phyloP scores from a whole-genome alignment of 2,888 invertebrate genomes.

The Thelaira solivaga region DNA sequence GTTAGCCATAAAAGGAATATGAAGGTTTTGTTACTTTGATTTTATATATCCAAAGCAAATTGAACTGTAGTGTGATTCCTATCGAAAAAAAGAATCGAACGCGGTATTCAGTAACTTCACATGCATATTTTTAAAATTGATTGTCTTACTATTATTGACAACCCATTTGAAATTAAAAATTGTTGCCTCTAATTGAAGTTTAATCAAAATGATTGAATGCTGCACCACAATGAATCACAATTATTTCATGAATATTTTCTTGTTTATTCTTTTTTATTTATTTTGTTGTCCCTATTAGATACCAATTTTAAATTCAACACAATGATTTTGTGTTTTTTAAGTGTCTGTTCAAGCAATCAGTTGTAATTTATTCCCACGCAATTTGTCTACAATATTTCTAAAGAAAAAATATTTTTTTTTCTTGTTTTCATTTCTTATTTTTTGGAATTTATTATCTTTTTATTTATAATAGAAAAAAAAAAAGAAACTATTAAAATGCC shows the following conservation, averaged over 20 bases:
- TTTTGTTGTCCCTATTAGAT: not conserved
- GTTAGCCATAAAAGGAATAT: no score
- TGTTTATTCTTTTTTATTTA: not conserved
- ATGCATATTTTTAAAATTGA: no score
- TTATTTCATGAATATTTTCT: not conserved
- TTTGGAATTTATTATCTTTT: not conserved
- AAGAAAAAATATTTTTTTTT: not conserved
- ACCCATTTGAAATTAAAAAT: not conserved
- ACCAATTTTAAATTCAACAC: no score
- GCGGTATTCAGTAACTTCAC: no score
- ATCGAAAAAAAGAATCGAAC: no score
- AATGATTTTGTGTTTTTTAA: conserved; percentile 25
- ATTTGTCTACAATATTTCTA: conserved; percentile 14
- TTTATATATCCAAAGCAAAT: no score
- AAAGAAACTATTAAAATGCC: conserved; percentile 2
- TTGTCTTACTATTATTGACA: no score
- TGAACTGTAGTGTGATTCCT: no score
- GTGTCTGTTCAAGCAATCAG: conserved; percentile 54
- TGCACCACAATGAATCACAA: conserved; percentile 1
- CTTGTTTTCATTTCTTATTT: not conserved
- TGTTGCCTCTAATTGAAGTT: conserved; percentile 8
- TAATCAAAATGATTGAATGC: conserved; percentile 13
- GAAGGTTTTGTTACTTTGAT: no score
- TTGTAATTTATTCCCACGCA: conserved; percentile 62
- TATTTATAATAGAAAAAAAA: no score